These are phyloP conservation scores for Pygocentrus nattereri DNA, from an alignment of 2,797 vertebrate species.

Conservation along the genomic window DNA sequence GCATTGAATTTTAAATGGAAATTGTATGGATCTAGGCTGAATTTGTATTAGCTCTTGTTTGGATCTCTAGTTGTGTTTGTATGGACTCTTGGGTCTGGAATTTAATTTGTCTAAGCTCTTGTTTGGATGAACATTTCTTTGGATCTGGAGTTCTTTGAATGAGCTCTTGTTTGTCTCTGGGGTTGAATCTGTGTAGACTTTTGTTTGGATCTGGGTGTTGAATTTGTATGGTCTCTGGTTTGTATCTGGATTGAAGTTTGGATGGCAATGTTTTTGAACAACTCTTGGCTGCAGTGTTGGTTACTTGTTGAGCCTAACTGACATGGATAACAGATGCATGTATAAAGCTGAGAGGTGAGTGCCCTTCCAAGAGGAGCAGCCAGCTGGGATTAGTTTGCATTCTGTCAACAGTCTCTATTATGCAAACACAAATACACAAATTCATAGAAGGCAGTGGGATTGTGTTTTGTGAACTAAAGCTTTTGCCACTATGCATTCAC, in stretches of 20 bases:
- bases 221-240: not conserved
- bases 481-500: too few relatives aligned
- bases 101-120: not conserved
- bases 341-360: not conserved
- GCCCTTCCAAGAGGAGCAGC: constrained; percentile 14
- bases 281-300: too few relatives aligned
- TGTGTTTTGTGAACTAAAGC: too few relatives aligned
- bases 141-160: not conserved
- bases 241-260: too few relatives aligned
- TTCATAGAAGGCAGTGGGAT: too few relatives aligned
- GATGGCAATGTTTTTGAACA: too few relatives aligned
- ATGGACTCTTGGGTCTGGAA: not conserved
- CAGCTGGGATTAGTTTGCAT: constrained; percentile 18
- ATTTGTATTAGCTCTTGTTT: not conserved
- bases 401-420: not conserved
- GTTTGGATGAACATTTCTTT: not conserved
- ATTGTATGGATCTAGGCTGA: not conserved
- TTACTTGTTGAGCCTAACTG: not conserved
- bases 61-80: not conserved
- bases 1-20: too few relatives aligned
- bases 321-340: not conserved
- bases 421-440: too few relatives aligned
- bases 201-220: not conserved
- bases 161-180: not conserved
- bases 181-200: not conserved